Evolutionary conservation across 1,140 invertebrate species (phyloP), one percentile per base, ranked within the genome.

Genomic region (Drosophila nasuta): DNA sequence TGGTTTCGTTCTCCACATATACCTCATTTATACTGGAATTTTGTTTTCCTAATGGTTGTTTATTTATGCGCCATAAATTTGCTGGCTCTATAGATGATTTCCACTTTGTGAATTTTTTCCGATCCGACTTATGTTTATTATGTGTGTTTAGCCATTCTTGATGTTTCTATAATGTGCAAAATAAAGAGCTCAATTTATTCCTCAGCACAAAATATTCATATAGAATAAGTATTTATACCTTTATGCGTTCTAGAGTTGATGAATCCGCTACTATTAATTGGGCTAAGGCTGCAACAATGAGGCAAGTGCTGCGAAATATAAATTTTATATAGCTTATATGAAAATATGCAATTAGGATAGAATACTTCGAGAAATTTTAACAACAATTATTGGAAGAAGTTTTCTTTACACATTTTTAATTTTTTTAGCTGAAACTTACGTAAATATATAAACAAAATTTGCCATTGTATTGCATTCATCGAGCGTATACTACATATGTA

Each of bases 121-220:
- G 71, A 8, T 79, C 65, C 49, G 67, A 5, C 35, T 75, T 92
- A 1, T 67, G 79, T 68, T 82, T 82, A 41, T 65, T 64, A 5
- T 90, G 81, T 43, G 77, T 74, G 17, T 69, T 83, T 4, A 92
- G 71, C 91, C 91, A 92, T 25, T 92, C 89, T 80, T 91, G 76
- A 72, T 92, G 91, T 89, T 91, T 92, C 91, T 92, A 38, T 4
- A 70, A 35, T 1, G 15, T 3, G 20, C 13, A 57, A 54, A 46
- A 10, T 48, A 43, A 52, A n/a, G 20, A 25, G 20, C 20, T 3
- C 20, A 25, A 25, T 25, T 25, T 25, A 25, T 25, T 25, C 20
- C 20, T 43, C 33, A 33, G 6, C 3, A 1, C 33, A 33, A 45
- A 58, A 45, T 45, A 17, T 10, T 58, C 46, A 48, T 35, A 57